Base-by-base conservation (phyloP, 2,888 invertebrate genomes). In the Seira sanloemensis region DNA sequence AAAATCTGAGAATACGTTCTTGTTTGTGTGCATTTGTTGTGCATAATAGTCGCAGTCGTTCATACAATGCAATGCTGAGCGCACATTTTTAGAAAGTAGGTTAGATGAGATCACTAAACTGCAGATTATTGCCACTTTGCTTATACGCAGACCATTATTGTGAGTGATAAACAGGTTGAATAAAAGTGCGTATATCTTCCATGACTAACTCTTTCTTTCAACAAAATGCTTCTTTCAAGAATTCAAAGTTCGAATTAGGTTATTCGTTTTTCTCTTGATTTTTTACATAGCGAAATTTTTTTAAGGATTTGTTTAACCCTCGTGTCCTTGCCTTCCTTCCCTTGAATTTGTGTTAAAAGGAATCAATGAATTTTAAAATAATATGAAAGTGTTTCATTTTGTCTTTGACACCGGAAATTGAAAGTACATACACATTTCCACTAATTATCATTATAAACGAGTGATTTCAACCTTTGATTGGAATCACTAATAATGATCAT, bases 51-150 rank as follows among this genome's bases (percentile, higher is more conserved):
- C 12, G n/a, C n/a, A 9, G 37, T 12, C 5, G 37, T 37, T 37
- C 5, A 12, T 37, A 37, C 37, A 37, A 37, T 37, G 37, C 5
- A 12, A 37, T 37, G 37, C 37, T 9, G n/a, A n/a, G n/a, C n/a
- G n/a, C 5, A 37, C 37, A 37, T 37, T 37, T 37, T 37, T 37
- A 67, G 67, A 67, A 67, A 67, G 67, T 67, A 67, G 67, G 67
- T 67, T 67, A 23, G 25, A 67, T 67, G 67, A 67, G 67, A 67
- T 67, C 67, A 67, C 67, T 67, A 67, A 67, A 67, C 67, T 67
- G 25, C 24, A 67, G 67, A 67, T 67, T 67, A 23, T 25, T 23
- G 25, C 25, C 18, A 12, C 21, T 21, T 19, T 54, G 65, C 21
- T 18, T 65, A 1, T 65, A n/a, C 37, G 12, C 37, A 37, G 12